Evolutionary conservation across 1,140 invertebrate genomes (phyloP).

Genomic region (Tetramorium parvispinum): DNA sequence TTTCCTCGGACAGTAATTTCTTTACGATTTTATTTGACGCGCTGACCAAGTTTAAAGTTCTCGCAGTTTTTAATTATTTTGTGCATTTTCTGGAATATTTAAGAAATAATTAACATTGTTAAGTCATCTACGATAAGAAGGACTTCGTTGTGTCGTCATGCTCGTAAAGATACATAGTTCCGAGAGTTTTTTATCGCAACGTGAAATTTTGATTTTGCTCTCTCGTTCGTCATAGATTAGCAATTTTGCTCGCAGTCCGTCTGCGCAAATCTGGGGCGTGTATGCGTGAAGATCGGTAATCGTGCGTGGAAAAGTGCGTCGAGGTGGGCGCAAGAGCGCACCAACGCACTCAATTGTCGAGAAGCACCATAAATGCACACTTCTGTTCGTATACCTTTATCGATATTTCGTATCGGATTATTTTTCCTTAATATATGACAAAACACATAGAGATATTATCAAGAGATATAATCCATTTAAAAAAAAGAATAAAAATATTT

Average conservation of each 20-base stretch:
- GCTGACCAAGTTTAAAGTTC: neutral
- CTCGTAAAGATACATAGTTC: neutral
- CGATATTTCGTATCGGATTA: slow-evolving; percentile 14
- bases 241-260: slow-evolving; percentile 44
- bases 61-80: neutral
- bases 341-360: slow-evolving; percentile 16
- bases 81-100: neutral
- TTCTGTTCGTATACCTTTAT: slow-evolving; percentile 42
- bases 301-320: slow-evolving; percentile 66
- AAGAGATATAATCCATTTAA: neutral
- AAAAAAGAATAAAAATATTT: neutral
- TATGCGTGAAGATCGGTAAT: slow-evolving; percentile 73
- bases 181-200: neutral
- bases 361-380: slow-evolving; percentile 14
- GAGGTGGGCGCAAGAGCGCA: slow-evolving; percentile 66
- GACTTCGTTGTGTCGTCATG: neutral
- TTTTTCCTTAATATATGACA: neutral
- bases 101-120: neutral
- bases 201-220: slow-evolving; percentile 33
- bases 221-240: slow-evolving; percentile 29
- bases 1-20: neutral
- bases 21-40: neutral
- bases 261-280: slow-evolving; percentile 14
- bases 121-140: neutral
- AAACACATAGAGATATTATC: neutral